Evolutionary conservation across 1,140 invertebrate species (phyloP), one percentile per base, ranked within the genome.

Genomic region (Nomia melanderi): DNA sequence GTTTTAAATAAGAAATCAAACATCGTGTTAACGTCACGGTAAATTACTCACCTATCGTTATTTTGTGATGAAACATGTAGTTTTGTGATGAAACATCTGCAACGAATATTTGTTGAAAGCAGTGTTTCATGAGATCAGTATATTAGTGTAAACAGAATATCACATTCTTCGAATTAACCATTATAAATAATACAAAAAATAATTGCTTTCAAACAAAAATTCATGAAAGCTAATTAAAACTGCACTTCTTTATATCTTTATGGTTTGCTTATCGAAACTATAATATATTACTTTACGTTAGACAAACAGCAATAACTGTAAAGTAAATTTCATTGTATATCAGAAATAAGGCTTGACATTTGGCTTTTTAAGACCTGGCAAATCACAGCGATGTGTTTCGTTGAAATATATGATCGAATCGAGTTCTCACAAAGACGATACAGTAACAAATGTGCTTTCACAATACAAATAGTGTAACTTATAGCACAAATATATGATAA

Each of bases 121-220:
- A n/a, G n/a, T 36, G 31, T 60, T 23, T 60, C 31, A 36, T n/a
- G 36, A 12, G 31, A 36, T 60, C 59, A 60, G 59, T 60, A 60
- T 60, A 60, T 60, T 27, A 60, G 31, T 31, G 59, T 36, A 36
- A 39, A 33, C 31, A 23, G 31, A 56, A 27, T 4, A 56, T 56
- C 20, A 50, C 20, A 27, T 56, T 56, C 12, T 56, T 56, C 20
- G 11, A 56, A 27, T 25, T 11, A 11, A 56, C 2, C 0, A 9
- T 56, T 27, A 56, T 12, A 56, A 56, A 27, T 5, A 27, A 56
- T 56, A 20, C 53, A 23, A 56, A 23, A 53, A 53, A 6, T 25
- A 27, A 29, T 56, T 12, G 25, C 23, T 53, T 23, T n/a, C 6
- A 23, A 56, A 29, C 4, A 5, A 27, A 56, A 56, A 11, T 7